Base-by-base conservation (phyloP, 2,888 invertebrate species). In the Spodoptera exigua region DNA sequence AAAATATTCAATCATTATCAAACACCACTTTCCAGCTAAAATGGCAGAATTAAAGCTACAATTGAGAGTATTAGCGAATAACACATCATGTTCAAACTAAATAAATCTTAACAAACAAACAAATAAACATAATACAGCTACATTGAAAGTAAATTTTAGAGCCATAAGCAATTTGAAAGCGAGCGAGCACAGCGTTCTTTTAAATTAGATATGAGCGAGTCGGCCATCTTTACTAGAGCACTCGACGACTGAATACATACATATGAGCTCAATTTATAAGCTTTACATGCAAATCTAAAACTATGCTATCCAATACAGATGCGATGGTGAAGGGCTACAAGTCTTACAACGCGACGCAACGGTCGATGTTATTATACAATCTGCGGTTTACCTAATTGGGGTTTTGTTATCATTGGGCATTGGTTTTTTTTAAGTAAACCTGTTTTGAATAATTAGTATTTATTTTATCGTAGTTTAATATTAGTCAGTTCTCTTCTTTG, bases 271-370 rank as follows among this genome's bases (percentile, higher is more conserved):
- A 49, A 61, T 69, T 69, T 64, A 58, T 59, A 70, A 51, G 44
- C 51, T 67, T 61, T 61, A 65, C 43, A 69, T 72, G 60, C 53
- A 74, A 74, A 74, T 72, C 49, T 62, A 55, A 57, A 72, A 61
- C 69, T 59, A 58, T 46, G 12, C 36, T 34, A 57, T 67, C 35
- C 60, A 56, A 62, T 67, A 59, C 51, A 62, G 39, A 60, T 60
- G 54, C 43, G 18, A 14, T 17, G n/a, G 21, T 35, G 18, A 65
- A 61, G 72, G 47, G 52, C 35, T n/a, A n/a, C n/a, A n/a, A n/a
- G n/a, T n/a, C n/a, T n/a, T n/a, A 40, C 39, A 39, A 27, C 27
- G 21, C 2, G 21, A 21, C 21, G 21, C 21, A 5, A 2, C 21
- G 9, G 4, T 32, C 27, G 16, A 7, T 43, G 49, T 44, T 46